phyloP scores from a whole-genome alignment of 2,888 invertebrate species.

The Cerastis leucographa region DNA sequence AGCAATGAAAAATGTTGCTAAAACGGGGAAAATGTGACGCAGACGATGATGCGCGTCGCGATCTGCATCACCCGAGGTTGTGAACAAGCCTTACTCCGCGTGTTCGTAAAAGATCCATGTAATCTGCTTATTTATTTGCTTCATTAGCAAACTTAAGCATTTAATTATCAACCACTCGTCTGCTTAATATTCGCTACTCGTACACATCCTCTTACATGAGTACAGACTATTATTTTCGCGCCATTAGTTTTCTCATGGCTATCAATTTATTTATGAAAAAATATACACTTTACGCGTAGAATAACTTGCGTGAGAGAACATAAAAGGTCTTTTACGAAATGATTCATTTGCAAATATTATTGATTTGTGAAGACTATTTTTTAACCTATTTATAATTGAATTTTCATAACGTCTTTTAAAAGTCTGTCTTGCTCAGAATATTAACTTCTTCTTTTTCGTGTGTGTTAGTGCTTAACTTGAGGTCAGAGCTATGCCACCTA shows the following conservation, averaged over 20 bases:
- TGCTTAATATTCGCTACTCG: slow-evolving; percentile 11
- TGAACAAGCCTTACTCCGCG: not conserved
- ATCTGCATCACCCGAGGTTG: not conserved
- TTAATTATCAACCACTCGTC: not conserved
- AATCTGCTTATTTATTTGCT: slow-evolving; percentile 25
- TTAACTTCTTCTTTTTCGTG: too few species aligned
- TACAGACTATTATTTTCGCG: slow-evolving; percentile 42
- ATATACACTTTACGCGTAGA: not conserved
- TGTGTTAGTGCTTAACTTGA: too few species aligned
- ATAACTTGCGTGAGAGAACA: not conserved
- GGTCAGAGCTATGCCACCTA: too few species aligned
- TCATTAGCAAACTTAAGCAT: slow-evolving; percentile 24
- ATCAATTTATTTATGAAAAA: slow-evolving; percentile 24
- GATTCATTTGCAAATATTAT: not conserved
- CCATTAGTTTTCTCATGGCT: slow-evolving; percentile 18
- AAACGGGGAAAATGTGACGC: too few species aligned
- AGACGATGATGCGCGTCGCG: too few species aligned
- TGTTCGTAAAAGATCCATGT: not conserved
- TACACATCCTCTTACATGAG: slow-evolving; percentile 3
- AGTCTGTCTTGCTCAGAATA: too few species aligned
- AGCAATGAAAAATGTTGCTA: too few species aligned
- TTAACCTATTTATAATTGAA: not conserved
- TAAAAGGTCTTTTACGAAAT: not conserved
- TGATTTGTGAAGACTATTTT: slow-evolving; percentile 7
- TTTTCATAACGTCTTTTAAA: not conserved